Evolutionary conservation across 1,140 invertebrate species (phyloP), one percentile per base, ranked within the genome.

Genomic region (Lysiphlebus fabarum): DNA sequence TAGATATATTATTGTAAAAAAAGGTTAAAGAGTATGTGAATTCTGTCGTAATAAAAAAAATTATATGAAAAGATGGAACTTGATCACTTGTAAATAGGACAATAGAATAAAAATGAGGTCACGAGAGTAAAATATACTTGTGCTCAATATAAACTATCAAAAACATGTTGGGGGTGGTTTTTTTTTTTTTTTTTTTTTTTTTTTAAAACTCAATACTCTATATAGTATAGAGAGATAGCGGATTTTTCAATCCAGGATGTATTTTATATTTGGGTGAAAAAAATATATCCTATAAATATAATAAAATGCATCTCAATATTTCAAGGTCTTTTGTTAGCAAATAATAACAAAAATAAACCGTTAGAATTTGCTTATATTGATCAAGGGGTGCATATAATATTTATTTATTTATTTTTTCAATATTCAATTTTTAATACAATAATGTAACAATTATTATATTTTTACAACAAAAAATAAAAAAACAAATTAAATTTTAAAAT

Each of bases 41-140:
- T n/a, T n/a, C n/a, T n/a, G n/a, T n/a, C n/a, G n/a, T n/a, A 58
- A 51, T 40, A 26, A 42, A 14, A 48, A 45, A 8, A 37, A 50
- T 11, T 33, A 10, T 8, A n/a, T 51, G 36, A 51, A 51, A 51
- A 51, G 12, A 38, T 51, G 49, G 56, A 68, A 68, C 53, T 62
- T 64, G 62, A 67, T 66, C 64, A 60, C 55, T 62, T 2, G 17
- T 26, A 26, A 26, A 26, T 26, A 51, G 62, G 50, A 44, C 60
- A 61, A 63, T 62, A 66, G 63, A 61, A 57, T 59, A 55, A 45
- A 64, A 71, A 68, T 64, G 62, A 64, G 69, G 69, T 69, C 69
- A 71, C 65, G 67, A 61, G 70, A 65, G 66, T 71, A 71, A 70
- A 63, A 70, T 68, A 61, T 62, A 49, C 7, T 62, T 62, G 63